phyloP scores from a whole-genome alignment of 2,888 invertebrate species.

The Phragmatobia fuliginosa region DNA sequence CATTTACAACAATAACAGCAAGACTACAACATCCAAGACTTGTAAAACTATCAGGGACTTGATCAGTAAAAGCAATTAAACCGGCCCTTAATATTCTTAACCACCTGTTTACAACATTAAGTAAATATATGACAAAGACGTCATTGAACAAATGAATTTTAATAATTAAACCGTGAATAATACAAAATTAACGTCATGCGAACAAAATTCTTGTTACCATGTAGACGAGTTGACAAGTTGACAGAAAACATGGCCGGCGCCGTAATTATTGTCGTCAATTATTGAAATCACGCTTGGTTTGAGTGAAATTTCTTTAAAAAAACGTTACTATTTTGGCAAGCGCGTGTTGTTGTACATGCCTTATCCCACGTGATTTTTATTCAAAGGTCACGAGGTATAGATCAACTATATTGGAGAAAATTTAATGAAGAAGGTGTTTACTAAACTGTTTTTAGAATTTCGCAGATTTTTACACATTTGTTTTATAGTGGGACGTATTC shows the following conservation, averaged over 20 bases:
- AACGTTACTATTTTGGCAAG: slow-evolving; percentile 17
- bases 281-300: slow-evolving; percentile 3
- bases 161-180: not conserved
- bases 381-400: not conserved
- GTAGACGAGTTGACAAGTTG: not conserved
- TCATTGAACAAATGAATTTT: not conserved
- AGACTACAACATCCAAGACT: too few species aligned
- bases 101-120: not conserved
- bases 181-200: slow-evolving; percentile 1
- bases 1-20: too few species aligned
- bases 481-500: too few species aligned
- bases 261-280: slow-evolving; percentile 8
- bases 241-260: not conserved
- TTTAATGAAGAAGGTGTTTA: too few species aligned
- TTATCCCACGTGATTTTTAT: not conserved
- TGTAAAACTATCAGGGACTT: too few species aligned
- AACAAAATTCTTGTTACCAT: not conserved
- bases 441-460: too few species aligned
- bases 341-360: slow-evolving; percentile 17
- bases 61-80: too few species aligned
- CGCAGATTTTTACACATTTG: too few species aligned
- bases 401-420: not conserved
- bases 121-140: slow-evolving; percentile 3
- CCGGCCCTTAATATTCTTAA: too few species aligned
- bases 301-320: slow-evolving; percentile 11